Evolutionary conservation across 1,140 invertebrate species (phyloP), one percentile per base, ranked within the genome.

Genomic region (Cydia amplana): DNA sequence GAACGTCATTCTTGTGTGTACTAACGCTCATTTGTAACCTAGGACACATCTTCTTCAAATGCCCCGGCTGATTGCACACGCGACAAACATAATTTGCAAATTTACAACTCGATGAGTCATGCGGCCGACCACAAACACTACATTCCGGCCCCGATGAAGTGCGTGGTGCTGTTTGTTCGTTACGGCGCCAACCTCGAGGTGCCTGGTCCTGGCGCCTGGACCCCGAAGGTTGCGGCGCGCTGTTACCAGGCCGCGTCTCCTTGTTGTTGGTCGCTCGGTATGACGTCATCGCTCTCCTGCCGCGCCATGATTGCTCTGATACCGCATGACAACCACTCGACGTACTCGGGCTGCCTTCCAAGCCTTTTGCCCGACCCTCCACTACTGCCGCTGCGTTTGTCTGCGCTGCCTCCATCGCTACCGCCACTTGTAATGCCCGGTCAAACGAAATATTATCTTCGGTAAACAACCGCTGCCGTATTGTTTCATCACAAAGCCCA

Each of bases 61-160:
- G 55, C 18, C 55, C 55, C 4, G 55, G 18, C 5, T 63, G 55
- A 63, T 63, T 63, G 55, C 55, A 63, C 20, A 63, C 55, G 18
- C 55, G 55, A 63, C 55, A 63, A 6, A 63, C 18, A 12, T 63
- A 63, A 6, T 63, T 25, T 18, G 18, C 9, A 6, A 63, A 63
- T 63, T 63, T 63, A 25, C 55, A 63, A 63, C 18, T 63, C 55
- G 55, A 63, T 63, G 55, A 63, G n/a, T 63, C 55, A 63, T 63
- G 55, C 7, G 55, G 55, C n/a, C 55, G 10, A 10, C 55, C 55
- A n/a, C 55, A 63, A 2, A 63, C 55, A 63, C 18, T 63, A 25
- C 55, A 63, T 55, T 55, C 51, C 16, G 18, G 2, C 23, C 7
- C 55, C 55, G 55, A 20, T 12, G 55, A 10, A 20, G 18, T 20